These are phyloP conservation scores for Acrocephalus scirpaceus DNA, from an alignment of 2,797 vertebrate genomes.

Conservation along the genomic window DNA sequence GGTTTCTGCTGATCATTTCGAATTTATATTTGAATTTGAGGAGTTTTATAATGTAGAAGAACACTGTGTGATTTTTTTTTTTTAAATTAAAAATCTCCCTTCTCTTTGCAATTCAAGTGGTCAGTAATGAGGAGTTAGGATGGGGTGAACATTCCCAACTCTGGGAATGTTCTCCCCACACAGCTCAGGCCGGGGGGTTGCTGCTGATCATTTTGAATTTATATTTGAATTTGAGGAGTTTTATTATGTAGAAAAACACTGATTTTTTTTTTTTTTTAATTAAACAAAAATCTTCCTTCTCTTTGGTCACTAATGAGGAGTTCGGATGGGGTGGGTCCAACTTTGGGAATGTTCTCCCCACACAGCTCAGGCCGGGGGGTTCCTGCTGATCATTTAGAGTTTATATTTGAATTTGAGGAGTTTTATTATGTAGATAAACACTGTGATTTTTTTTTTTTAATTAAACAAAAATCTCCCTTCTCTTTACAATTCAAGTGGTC, in stretches of 20 bases:
- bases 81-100: not conserved
- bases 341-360: not conserved
- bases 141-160: not conserved
- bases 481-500: not conserved
- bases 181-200: not conserved
- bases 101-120: not conserved
- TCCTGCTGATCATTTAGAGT: not conserved
- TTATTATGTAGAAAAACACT: not conserved
- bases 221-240: not conserved
- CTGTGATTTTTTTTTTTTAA: not conserved
- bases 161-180: not conserved
- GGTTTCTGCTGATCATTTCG: not conserved
- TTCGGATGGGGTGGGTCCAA: too few relatives aligned
- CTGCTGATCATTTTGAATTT: not conserved
- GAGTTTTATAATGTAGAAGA: not conserved
- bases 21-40: not conserved
- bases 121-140: not conserved
- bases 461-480: not conserved
- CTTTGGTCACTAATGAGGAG: too few relatives aligned
- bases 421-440: not conserved
- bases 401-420: not conserved
- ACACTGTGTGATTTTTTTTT: not conserved
- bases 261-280: not conserved
- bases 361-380: not conserved
- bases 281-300: not conserved